Conservation (phyloP, 2,113 vertebrate species). For the Periophthalmodon schlosseri region DNA sequence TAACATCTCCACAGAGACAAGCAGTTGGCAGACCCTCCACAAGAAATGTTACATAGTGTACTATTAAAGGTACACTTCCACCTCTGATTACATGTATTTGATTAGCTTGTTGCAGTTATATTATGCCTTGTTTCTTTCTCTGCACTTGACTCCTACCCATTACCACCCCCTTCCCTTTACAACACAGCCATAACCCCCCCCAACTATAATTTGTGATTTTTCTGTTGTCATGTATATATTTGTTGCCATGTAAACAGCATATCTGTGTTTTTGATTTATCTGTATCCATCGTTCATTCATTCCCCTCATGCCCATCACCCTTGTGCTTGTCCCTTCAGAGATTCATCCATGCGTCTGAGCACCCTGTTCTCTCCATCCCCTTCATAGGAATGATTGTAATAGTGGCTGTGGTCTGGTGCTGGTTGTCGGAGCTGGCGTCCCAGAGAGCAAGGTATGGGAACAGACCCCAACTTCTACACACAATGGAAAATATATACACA, state of each 20-base stretch:
- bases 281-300: conserved; percentile 51
- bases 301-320: conserved; percentile 64
- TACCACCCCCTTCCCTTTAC: background rate
- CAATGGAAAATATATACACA: conserved; percentile 6
- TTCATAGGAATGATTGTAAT: conserved; percentile 93
- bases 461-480: conserved; percentile 52
- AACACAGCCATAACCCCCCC: conserved; percentile 34
- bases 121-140: conserved; percentile 44
- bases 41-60: too few species aligned
- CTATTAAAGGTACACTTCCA: background rate
- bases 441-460: conserved; percentile 84
- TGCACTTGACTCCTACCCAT: conserved; percentile 32
- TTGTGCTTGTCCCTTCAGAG: conserved; percentile 76
- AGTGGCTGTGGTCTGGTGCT: conserved; percentile 91
- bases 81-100: conserved; percentile 39
- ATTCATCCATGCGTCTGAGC: conserved; percentile 81
- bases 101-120: conserved; percentile 43
- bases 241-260: background rate
- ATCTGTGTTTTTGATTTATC: conserved; percentile 47
- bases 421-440: conserved; percentile 88
- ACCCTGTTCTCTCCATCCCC: conserved; percentile 84
- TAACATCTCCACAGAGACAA: too few species aligned
- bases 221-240: conserved; percentile 17
- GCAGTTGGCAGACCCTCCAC: too few species aligned
- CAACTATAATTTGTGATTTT: conserved; percentile 24